Conservation (phyloP, 2,888 invertebrate genomes). For the Odontocolon sp. region DNA sequence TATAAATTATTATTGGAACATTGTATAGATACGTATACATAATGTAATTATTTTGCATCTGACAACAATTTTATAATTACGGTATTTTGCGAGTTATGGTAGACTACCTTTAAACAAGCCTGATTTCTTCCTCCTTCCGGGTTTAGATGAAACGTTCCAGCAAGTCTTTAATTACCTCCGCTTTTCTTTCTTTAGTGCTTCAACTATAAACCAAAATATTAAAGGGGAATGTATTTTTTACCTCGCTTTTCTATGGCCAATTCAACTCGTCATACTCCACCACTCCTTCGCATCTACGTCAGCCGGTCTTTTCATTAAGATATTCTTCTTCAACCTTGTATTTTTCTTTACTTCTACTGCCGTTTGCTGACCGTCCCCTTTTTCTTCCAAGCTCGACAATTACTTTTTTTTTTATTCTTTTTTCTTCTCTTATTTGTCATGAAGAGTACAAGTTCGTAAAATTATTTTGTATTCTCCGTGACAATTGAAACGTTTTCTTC, state of each 20-base stretch:
- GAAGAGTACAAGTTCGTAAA: not conserved
- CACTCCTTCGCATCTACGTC: not conserved
- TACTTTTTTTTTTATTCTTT: constrained; percentile 14
- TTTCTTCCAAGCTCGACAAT: not conserved
- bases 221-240: constrained; percentile 1
- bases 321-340: not conserved
- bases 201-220: not conserved
- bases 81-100: constrained; percentile 5
- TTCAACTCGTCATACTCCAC: constrained; percentile 11
- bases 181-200: not conserved
- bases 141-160: constrained; percentile 19
- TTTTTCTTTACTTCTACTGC: not conserved
- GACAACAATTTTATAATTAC: constrained; percentile 12
- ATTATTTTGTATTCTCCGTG: not conserved
- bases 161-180: constrained; percentile 22
- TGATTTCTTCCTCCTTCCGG: constrained; percentile 39
- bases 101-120: constrained; percentile 70
- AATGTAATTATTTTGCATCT: no score
- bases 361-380: not conserved
- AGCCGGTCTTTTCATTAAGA: constrained; percentile 28
- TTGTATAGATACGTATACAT: no score
- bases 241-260: constrained; percentile 9
- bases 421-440: not conserved
- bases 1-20: no score
- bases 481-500: not conserved